These are phyloP conservation scores for Phrynocephalus forsythii DNA, from an alignment of 2,797 vertebrate genomes.

Conservation along the genomic window DNA sequence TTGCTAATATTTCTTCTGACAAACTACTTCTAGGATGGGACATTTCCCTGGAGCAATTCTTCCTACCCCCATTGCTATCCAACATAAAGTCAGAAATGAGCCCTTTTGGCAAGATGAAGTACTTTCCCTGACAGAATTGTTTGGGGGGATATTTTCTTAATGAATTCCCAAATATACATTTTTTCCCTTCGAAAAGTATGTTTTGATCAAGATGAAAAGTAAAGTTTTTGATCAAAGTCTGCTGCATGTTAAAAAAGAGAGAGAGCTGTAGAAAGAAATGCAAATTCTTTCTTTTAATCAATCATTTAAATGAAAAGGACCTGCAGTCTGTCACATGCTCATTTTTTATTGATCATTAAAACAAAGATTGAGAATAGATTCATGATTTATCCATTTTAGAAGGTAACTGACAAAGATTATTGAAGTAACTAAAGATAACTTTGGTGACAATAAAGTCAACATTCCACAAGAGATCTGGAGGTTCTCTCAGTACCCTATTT, in stretches of 20 bases:
- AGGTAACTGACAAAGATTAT: neutral
- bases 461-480: neutral
- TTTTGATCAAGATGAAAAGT: slow-evolving; percentile 48
- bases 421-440: neutral
- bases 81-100: slow-evolving; percentile 23
- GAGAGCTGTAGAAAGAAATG: slow-evolving; percentile 40
- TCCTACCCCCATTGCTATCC: neutral
- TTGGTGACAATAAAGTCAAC: neutral
- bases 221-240: slow-evolving; percentile 56
- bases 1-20: slow-evolving; percentile 30
- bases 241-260: neutral
- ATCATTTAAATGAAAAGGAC: slow-evolving; percentile 36
- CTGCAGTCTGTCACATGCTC: neutral
- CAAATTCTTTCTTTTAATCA: slow-evolving; percentile 54
- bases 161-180: neutral
- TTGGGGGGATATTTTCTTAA: neutral
- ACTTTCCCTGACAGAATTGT: neutral
- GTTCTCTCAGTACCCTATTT: neutral
- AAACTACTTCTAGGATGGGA: slow-evolving; percentile 26
- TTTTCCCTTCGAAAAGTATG: neutral
- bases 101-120: neutral
- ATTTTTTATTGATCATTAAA: slow-evolving; percentile 31
- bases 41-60: slow-evolving; percentile 24
- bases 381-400: neutral
- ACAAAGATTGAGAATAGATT: slow-evolving; percentile 26